A percentile compares a stretch with the other conserved stretches of the same genome.
phyloP scores from a whole-genome alignment of 2,113 vertebrate genomes.

The Mormyrus iriodes region DNA sequence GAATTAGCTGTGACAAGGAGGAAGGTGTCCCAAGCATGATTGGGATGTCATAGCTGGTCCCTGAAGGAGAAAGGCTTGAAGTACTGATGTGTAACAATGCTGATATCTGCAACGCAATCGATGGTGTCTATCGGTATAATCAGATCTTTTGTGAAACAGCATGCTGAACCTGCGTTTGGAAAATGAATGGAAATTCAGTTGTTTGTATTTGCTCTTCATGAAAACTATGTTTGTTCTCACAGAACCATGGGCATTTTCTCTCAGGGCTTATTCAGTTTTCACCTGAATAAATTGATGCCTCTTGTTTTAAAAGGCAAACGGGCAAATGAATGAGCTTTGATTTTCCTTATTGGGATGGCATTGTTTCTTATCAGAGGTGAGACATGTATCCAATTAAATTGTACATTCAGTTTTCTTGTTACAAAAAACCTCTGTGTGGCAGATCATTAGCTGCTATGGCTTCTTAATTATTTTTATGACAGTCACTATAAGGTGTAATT shows the following conservation, averaged over 20 bases:
- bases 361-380: not conserved
- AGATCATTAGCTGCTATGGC: not conserved
- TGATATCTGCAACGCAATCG: not conserved
- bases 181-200: not conserved
- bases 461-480: not conserved
- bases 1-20: conserved; percentile 24
- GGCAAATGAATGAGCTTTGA: not conserved
- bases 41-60: conserved; percentile 1
- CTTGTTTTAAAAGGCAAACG: not conserved
- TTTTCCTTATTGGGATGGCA: not conserved
- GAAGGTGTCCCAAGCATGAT: not conserved
- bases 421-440: not conserved
- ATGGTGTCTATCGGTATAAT: not conserved
- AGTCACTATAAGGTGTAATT: conserved; percentile 10
- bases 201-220: not conserved
- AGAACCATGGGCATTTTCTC: not conserved
- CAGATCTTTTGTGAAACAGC: not conserved
- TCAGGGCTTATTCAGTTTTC: not conserved
- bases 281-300: not conserved
- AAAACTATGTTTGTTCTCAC: not conserved
- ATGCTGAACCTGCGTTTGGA: not conserved
- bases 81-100: not conserved
- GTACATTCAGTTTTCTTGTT: not conserved
- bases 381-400: not conserved
- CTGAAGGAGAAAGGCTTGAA: not conserved